Conservation (phyloP, 2,888 invertebrate species). For the Xiphydria camelus region DNA sequence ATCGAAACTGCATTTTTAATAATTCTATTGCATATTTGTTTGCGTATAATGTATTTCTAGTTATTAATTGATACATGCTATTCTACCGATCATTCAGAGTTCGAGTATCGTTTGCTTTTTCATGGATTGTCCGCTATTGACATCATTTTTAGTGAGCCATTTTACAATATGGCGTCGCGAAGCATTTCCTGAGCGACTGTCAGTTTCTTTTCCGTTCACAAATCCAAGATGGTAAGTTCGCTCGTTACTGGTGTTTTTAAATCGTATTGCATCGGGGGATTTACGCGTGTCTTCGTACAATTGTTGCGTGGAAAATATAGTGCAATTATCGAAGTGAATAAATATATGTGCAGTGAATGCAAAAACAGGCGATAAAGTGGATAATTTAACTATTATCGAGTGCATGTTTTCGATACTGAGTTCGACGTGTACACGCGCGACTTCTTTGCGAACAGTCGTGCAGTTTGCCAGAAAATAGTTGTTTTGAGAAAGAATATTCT, state of each 20-base stretch:
- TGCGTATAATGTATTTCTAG: too few species aligned
- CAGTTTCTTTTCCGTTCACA: slow-evolving; percentile 41
- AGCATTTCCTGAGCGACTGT: slow-evolving; percentile 15
- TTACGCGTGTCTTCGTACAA: slow-evolving; percentile 7
- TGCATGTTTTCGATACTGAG: slow-evolving; percentile 11
- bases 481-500: too few species aligned
- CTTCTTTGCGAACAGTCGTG: not conserved
- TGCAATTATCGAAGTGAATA: slow-evolving; percentile 27
- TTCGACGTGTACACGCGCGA: not conserved
- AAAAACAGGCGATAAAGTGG: slow-evolving; percentile 3
- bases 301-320: slow-evolving; percentile 21
- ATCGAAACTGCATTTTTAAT: too few species aligned
- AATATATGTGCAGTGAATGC: slow-evolving; percentile 25
- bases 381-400: slow-evolving; percentile 10
- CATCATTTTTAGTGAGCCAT: too few species aligned
- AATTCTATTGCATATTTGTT: too few species aligned
- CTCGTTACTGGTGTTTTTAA: slow-evolving; percentile 24
- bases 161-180: slow-evolving; percentile 22
- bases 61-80: too few species aligned
- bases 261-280: slow-evolving; percentile 41
- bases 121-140: too few species aligned
- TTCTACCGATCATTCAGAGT: too few species aligned
- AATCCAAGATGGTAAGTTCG: slow-evolving; percentile 50
- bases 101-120: too few species aligned
- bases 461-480: not conserved